Conservation (phyloP, 2,797 vertebrate genomes). For the Crenuchus spilurus region DNA sequence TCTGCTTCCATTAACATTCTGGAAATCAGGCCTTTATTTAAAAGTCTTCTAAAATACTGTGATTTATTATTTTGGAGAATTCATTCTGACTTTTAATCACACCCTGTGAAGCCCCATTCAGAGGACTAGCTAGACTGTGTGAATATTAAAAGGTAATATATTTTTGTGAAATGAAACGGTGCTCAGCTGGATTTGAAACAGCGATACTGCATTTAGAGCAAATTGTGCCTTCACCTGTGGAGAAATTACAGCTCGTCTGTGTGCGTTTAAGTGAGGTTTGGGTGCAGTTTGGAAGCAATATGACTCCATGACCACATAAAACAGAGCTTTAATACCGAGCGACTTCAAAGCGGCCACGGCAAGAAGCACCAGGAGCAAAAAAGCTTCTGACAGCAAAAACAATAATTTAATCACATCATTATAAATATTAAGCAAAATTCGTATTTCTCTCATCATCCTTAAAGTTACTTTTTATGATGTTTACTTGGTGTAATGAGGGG, state of each 20-base stretch:
- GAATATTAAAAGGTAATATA: conserved; percentile 71
- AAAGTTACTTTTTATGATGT: conserved; percentile 65
- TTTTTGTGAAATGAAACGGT: conserved; percentile 69
- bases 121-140: conserved; percentile 56
- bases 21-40: conserved; percentile 66
- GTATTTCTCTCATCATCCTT: conserved; percentile 66
- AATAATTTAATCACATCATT: conserved; percentile 78
- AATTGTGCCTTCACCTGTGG: conserved; percentile 83
- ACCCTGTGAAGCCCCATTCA: conserved; percentile 58
- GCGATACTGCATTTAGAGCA: conserved; percentile 83
- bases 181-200: conserved; percentile 75
- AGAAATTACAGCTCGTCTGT: conserved; percentile 81
- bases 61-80: conserved; percentile 73
- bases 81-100: conserved; percentile 80
- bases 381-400: conserved; percentile 72
- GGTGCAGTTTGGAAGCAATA: conserved; percentile 69
- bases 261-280: conserved; percentile 77
- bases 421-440: conserved; percentile 78
- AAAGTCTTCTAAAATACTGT: conserved; percentile 62
- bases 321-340: conserved; percentile 76
- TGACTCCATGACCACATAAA: conserved; percentile 81
- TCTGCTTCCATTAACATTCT: too few relatives aligned
- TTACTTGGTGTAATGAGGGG: conserved; percentile 66
- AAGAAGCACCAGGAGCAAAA: conserved; percentile 68
- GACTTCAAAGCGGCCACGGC: conserved; percentile 77